Percentiles rank a stretch among this genome's conserved stretches.
Conservation (phyloP, 2,797 vertebrate genomes). For the Myotis planiceps region DNA sequence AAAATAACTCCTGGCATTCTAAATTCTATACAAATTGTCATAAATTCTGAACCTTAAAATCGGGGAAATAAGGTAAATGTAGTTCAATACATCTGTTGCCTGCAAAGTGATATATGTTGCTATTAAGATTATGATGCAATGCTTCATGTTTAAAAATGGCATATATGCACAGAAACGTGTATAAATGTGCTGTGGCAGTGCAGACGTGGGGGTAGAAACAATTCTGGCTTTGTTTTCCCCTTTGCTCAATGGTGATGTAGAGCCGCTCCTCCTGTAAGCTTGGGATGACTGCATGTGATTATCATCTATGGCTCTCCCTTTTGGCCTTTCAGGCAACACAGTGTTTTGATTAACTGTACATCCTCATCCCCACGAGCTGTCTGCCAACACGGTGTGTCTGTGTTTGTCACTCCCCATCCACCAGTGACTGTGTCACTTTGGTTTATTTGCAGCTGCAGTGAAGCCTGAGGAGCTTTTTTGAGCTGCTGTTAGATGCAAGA, state of each 20-base stretch:
- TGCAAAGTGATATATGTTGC: background rate
- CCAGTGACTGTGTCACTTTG: background rate
- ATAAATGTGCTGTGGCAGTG: background rate
- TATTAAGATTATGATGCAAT: background rate
- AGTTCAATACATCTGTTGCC: background rate
- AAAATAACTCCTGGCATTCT: background rate
- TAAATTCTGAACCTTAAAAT: background rate
- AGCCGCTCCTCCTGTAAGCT: background rate
- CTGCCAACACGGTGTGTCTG: background rate
- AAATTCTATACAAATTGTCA: background rate
- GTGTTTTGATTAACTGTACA: background rate
- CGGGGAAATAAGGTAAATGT: background rate
- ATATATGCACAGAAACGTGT: background rate
- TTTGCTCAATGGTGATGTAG: background rate
- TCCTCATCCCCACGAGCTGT: background rate
- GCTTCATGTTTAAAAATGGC: background rate
- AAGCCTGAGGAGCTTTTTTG: background rate
- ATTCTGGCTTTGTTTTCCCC: background rate
- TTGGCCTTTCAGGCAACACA: background rate
- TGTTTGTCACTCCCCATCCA: background rate
- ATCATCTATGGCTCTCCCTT: background rate
- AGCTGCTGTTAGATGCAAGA: background rate
- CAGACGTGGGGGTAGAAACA: background rate
- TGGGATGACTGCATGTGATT: background rate
- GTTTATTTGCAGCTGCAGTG: background rate